phyloP scores from a whole-genome alignment of 1,140 invertebrate species.

The Batillaria attramentaria region DNA sequence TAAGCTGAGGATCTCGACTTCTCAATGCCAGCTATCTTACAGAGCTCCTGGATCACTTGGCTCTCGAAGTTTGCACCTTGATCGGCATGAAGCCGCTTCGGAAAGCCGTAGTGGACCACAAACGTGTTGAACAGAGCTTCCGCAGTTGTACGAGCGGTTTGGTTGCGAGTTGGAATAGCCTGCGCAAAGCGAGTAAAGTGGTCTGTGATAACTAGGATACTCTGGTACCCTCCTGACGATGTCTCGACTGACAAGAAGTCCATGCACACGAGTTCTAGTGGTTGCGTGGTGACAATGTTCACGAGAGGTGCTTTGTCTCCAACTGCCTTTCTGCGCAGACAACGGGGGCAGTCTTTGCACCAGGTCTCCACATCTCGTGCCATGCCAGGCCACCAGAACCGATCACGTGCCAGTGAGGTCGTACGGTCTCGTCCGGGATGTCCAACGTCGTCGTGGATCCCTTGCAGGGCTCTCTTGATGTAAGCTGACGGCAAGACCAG shows the following conservation, averaged over 20 bases:
- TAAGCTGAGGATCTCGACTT: too few species aligned
- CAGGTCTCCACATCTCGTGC: conserved; percentile 26
- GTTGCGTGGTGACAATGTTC: conserved; percentile 1
- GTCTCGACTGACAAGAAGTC: conserved; percentile 35
- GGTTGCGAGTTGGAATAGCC: conserved; percentile 29
- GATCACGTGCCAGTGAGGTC: not conserved
- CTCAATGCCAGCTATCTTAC: not conserved
- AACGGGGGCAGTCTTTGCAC: conserved; percentile 1
- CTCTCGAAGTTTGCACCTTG: conserved; percentile 41
- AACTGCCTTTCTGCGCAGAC: conserved; percentile 4
- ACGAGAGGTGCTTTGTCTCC: not conserved
- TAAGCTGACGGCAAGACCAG: conserved; percentile 9
- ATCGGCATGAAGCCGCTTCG: conserved; percentile 32
- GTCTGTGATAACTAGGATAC: conserved; percentile 34
- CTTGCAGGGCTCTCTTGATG: not conserved
- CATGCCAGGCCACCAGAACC: conserved; percentile 40
- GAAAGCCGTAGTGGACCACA: conserved; percentile 39
- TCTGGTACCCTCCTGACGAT: conserved; percentile 33
- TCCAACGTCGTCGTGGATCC: conserved; percentile 36
- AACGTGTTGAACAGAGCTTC: conserved; percentile 39
- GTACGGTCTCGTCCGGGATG: conserved; percentile 38
- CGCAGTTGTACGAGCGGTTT: conserved; percentile 36
- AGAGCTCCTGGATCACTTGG: conserved; percentile 19
- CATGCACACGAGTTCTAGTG: conserved; percentile 36
- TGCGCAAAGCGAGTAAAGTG: conserved; percentile 37